Conservation (phyloP, 1,140 invertebrate species). For the Diorhabda elongata region DNA sequence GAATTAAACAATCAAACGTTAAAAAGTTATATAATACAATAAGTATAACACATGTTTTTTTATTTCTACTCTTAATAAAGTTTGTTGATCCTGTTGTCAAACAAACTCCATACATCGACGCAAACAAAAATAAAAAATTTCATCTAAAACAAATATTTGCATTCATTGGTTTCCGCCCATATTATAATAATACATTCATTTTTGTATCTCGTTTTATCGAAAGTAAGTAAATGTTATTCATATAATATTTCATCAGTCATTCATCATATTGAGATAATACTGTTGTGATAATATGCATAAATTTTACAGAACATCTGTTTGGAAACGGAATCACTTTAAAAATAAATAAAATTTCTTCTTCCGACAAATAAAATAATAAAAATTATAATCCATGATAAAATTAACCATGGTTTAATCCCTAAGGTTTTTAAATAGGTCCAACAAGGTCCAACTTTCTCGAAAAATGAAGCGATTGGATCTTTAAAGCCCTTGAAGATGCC, state of each 20-base stretch:
- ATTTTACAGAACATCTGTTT: background rate
- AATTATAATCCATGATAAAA: no score
- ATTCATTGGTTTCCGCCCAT: background rate
- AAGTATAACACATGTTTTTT: conserved; percentile 1
- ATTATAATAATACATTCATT: background rate
- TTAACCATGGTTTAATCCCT: no score
- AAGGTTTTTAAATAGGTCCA: no score
- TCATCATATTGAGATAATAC: background rate
- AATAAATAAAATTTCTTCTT: background rate
- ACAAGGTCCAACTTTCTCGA: no score
- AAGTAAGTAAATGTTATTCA: background rate
- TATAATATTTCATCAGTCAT: background rate
- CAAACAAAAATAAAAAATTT: conserved; percentile 3
- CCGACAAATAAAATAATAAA: no score
- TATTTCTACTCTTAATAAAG: background rate
- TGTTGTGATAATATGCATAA: background rate
- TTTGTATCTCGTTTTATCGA: background rate
- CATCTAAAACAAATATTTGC: background rate
- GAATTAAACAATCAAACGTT: no score
- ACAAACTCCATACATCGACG: background rate
- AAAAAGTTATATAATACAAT: no score
- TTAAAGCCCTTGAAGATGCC: no score
- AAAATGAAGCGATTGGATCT: no score
- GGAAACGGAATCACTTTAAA: background rate
- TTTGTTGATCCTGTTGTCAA: conserved; percentile 1